Base-by-base conservation (phyloP, 2,113 vertebrate species). In the Callipepla squamata region DNA sequence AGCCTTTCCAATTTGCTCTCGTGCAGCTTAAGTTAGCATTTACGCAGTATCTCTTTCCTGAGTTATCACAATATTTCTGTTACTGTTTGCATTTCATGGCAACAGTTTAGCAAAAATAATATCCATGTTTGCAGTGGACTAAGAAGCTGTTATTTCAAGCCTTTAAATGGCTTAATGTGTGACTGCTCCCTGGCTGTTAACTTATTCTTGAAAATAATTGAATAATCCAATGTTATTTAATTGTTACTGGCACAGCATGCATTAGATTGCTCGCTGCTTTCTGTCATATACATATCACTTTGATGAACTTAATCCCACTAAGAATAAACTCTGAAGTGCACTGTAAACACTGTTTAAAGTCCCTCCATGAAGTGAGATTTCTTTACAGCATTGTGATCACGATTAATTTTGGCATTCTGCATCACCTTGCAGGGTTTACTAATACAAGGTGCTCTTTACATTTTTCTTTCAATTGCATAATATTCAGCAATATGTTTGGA, bases 171-270 rank as follows among this genome's bases (percentile, higher is more conserved):
- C 38, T 87, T 61, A 59, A 86, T 40, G 73, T 59, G 3, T 55
- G 65, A 47, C 36, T 57, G 36, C 48, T 73, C 74, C 67, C 78
- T 59, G 61, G 65, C 63, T 82, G n/a, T 74, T 78, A 91, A 58
- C 70, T 82, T 72, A 21, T 40, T 92, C 55, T 92, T 70, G 67
- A 82, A 87, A 93, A 72, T 45, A 26, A 80, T 11, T 58, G 59
- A 87, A 80, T 80, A 73, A 85, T 80, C 63, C 50, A n/a, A 6
- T 23, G 48, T 86, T 90, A 53, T 84, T 80, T n/a, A 89, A 40
- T 87, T 53, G 36, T 36, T 66, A 58, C 58, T 45, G 53, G 85
- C 84, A 90, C 32, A 48, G 26, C 26, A 23, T 7, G 34, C 26
- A 40, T n/a, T 30, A 62, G 48, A 58, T 87, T 45, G 30, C n/a